Base-by-base conservation (phyloP, 2,113 vertebrate genomes). In the Spea multiplicata region DNA sequence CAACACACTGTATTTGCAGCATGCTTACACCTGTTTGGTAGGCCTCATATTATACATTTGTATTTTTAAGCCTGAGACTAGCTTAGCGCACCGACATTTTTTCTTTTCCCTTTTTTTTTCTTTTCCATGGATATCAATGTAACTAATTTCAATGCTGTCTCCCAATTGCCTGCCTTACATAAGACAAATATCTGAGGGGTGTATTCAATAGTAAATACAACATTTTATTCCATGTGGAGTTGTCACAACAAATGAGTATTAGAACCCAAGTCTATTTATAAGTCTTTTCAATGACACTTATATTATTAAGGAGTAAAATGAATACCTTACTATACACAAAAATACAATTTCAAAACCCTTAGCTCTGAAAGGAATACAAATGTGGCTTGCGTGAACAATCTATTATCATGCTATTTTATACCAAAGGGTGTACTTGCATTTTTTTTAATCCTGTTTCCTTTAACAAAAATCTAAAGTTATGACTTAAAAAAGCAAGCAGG, bases 231-330 rank as follows among this genome's bases (percentile, higher is more conserved):
- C 71, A 68, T 61, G 64, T 48, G 78, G 78, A 80, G 61, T 77
- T 77, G 75, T 77, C 75, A 70, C 61, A 77, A 77, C 62, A 70
- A 70, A 61, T 17, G 45, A 44, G 17, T 45, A 17, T 71, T 77
- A 77, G 66, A 69, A 69, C 55, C 47, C 59, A 70, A 62, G 45
- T 53, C 61, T 61, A 16, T 70, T 77, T 70, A 77, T 77, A 71
- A 80, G 71, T 64, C 67, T 73, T 74, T 73, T 14, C 64, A 73
- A 80, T 61, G 71, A 74, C 71, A 80, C 75, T 70, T 73, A 66
- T 67, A 80, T 80, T 68, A 80, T 80, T 80, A 55, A 80, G 64
- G 50, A 61, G 78, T 73, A 62, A 80, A 80, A 76, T 76, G 53
- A 76, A 80, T 80, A 74, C 78, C 66, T 80, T 67, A 67, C 57